Percentiles rank a stretch among this genome's conserved stretches.
Evolutionary conservation across 2,113 vertebrate species (phyloP).

Genomic region (Mionectes macconnelli): DNA sequence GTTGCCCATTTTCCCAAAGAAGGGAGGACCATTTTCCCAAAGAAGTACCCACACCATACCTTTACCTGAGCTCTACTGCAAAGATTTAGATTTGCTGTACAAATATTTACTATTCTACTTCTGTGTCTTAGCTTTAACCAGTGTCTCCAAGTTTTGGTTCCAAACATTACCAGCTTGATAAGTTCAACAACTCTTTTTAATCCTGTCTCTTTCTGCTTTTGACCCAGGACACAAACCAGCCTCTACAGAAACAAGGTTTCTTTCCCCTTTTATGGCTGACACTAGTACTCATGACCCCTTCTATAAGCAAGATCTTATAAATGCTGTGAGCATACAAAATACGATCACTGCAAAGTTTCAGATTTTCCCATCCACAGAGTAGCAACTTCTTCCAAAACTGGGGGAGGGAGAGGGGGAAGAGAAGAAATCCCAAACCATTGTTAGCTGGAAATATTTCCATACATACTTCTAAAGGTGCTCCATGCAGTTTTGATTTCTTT

Average conservation of each 20-base stretch:
- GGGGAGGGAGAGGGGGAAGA: no score
- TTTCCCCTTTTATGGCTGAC: not conserved
- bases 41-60: not conserved
- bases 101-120: not conserved
- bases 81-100: not conserved
- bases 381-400: not conserved
- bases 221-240: not conserved
- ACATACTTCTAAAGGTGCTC: accelerated
- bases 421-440: not conserved
- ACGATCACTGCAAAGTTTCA: not conserved
- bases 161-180: not conserved
- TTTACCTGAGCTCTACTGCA: not conserved
- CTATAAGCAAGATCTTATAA: not conserved
- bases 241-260: not conserved
- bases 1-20: not conserved
- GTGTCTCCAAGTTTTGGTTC: not conserved
- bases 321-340: not conserved
- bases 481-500: accelerated
- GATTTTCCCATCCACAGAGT: not conserved
- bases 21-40: not conserved
- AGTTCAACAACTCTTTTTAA: not conserved
- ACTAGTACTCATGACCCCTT: not conserved
- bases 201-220: not conserved
- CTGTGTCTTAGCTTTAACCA: not conserved
- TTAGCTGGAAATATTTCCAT: not conserved